A percentile compares a stretch with the other conserved stretches of the same genome.
phyloP scores from a whole-genome alignment of 2,113 vertebrate genomes.

The Neofelis nebulosa region DNA sequence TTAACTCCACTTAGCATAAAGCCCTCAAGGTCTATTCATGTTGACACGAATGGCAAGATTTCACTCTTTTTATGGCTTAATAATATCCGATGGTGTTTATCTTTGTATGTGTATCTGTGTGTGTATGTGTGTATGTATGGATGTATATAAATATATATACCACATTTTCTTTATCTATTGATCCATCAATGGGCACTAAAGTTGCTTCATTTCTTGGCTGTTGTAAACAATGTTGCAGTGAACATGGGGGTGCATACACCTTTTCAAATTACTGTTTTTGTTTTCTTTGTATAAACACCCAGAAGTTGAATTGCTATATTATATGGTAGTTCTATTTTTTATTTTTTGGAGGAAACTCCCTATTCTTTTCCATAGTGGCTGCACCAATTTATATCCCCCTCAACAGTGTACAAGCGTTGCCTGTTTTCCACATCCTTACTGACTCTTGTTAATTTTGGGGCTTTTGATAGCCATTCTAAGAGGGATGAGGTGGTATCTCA shows the following conservation, averaged over 20 bases:
- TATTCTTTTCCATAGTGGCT: neutral
- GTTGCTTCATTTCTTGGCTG: neutral
- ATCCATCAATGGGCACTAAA: neutral
- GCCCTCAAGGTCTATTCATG: neutral
- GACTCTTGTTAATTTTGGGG: neutral
- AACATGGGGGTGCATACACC: neutral
- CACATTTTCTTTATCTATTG: neutral
- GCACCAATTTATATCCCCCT: neutral
- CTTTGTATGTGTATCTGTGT: no score
- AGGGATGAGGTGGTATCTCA: neutral
- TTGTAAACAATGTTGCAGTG: neutral
- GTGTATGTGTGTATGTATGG: neutral
- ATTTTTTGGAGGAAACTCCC: neutral
- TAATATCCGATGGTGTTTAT: neutral
- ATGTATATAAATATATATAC: neutral
- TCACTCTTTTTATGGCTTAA: neutral
- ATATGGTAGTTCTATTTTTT: neutral
- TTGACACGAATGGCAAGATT: neutral
- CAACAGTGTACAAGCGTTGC: neutral
- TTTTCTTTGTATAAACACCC: neutral
- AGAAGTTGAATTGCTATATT: neutral
- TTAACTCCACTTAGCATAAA: neutral
- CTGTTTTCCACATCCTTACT: neutral
- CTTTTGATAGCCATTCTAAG: neutral
- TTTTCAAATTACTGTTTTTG: neutral